A percentile compares a stretch with the other conserved stretches of the same genome.
These are phyloP conservation scores for Ochotona princeps DNA, from an alignment of 2,113 vertebrate species.

Conservation along the genomic window DNA sequence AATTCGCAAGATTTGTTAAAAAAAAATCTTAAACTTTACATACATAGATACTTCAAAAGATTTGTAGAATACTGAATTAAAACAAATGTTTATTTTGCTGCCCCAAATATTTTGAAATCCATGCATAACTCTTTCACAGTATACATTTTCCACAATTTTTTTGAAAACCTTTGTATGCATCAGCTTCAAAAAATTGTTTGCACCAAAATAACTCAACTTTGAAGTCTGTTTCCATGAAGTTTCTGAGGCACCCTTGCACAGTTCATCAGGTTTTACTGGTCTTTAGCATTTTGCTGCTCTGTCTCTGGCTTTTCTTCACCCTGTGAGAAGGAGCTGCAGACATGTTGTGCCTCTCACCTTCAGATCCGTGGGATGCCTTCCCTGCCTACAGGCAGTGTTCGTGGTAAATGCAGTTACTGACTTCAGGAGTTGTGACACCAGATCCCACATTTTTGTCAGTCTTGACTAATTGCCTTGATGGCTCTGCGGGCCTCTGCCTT, in stretches of 20 bases:
- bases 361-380: neutral
- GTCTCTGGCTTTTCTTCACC: neutral
- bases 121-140: too few species aligned
- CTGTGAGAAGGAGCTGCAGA: neutral
- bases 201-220: too few species aligned
- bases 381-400: neutral
- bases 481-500: neutral
- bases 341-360: neutral
- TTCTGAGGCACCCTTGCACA: too few species aligned
- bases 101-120: too few species aligned
- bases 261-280: neutral
- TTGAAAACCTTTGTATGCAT: too few species aligned
- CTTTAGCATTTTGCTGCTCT: neutral
- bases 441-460: too few species aligned
- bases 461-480: neutral
- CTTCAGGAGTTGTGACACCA: neutral
- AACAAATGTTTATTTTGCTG: too few species aligned
- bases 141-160: too few species aligned
- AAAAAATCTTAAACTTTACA: neutral
- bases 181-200: too few species aligned
- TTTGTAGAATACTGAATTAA: too few species aligned
- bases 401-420: neutral
- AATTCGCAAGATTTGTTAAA: neutral
- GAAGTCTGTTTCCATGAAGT: too few species aligned
- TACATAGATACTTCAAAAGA: too few species aligned